Evolutionary conservation across 1,140 invertebrate genomes (phyloP), one percentile per base, ranked within the genome.

Genomic region (Drosophila jambulina): DNA sequence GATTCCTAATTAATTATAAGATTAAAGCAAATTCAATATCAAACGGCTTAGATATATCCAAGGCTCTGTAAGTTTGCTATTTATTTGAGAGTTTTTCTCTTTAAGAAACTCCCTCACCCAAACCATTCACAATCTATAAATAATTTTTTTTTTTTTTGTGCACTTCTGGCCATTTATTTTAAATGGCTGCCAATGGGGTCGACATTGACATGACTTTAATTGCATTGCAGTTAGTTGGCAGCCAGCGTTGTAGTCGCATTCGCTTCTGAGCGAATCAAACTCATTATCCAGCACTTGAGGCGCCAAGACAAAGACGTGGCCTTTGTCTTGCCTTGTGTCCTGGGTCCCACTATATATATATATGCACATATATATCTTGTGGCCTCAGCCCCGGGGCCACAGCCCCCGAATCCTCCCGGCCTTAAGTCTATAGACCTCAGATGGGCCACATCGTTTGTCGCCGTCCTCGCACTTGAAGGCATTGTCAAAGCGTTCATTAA

Each of bases 401-500:
- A 74, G 56, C 25, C 68, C 46, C 38, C 54, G 29, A 32, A 34
- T 15, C 29, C 13, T n/a, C 13, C 29, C 27, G 21, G 21, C 32
- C 29, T 17, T 17, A 23, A 9, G 62, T 46, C 21, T 25, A 19
- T 69, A 54, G 51, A 53, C 25, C 46, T 43, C 40, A 40, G 49
- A 75, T 58, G 57, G 65, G 62, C 62, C 65, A 70, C 68, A 69
- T 67, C 76, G 65, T 67, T 69, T 72, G 67, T 77, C 76, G 70
- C 75, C 78, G 63, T 69, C 62, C 67, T 62, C 78, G 80, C 83
- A 84, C 83, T 87, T 76, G 83, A 87, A 82, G 80, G 74, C 84
- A 84, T 90, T 87, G 84, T 83, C 80, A 80, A 70, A 88, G 84
- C 84, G 58, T 82, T 87, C 79, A 82, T 87, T 87, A 86, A 86